A percentile compares a stretch with the other conserved stretches of the same genome.
phyloP scores from a whole-genome alignment of 1,140 invertebrate species.

The Euwallacea fornicatus region DNA sequence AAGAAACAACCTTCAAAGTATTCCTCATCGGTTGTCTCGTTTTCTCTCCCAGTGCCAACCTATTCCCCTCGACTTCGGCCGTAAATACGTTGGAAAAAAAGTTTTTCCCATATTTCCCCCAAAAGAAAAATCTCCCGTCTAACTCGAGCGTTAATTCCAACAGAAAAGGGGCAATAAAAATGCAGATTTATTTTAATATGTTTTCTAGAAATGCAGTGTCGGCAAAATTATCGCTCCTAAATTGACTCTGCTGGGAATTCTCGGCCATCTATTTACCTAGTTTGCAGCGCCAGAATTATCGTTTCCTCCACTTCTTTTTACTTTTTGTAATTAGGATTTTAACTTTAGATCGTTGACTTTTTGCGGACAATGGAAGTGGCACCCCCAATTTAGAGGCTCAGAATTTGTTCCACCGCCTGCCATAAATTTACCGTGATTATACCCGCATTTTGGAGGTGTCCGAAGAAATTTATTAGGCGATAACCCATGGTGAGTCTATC shows the following conservation, averaged over 20 bases:
- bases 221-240: constrained; percentile 36
- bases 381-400: neutral
- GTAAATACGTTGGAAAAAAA: constrained; percentile 12
- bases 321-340: constrained; percentile 35
- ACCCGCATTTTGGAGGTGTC: no score
- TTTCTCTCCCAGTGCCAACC: neutral
- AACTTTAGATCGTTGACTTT: constrained; percentile 23
- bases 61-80: neutral
- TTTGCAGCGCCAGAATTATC: constrained; percentile 34
- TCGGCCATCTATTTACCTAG: constrained; percentile 37
- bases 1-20: no score
- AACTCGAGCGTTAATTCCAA: constrained; percentile 34
- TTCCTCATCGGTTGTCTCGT: no score
- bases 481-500: no score
- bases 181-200: constrained; percentile 38
- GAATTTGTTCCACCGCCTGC: no score
- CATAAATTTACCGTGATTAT: no score
- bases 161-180: constrained; percentile 37
- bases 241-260: constrained; percentile 37
- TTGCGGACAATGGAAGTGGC: neutral
- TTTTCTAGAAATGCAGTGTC: constrained; percentile 37
- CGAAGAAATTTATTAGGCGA: no score
- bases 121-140: constrained; percentile 26
- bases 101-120: constrained; percentile 7
- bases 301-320: constrained; percentile 22